These are phyloP conservation scores for Xestoiulus laeticollis DNA, from an alignment of 2,888 invertebrate species.

Conservation along the genomic window DNA sequence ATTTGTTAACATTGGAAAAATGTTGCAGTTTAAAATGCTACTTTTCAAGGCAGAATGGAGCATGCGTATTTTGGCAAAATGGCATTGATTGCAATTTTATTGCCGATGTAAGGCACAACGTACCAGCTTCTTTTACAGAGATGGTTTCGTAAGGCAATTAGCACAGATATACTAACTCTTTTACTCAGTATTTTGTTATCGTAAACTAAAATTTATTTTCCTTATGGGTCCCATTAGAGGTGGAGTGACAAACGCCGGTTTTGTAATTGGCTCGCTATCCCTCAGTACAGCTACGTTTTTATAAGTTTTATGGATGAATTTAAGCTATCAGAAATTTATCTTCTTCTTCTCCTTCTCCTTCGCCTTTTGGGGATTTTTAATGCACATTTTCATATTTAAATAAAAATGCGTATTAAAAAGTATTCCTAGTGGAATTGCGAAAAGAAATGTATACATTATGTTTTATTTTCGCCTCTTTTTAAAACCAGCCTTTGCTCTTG, in stretches of 20 bases:
- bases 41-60: not conserved
- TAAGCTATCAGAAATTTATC: not conserved
- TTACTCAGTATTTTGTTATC: constrained; percentile 7
- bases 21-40: not conserved
- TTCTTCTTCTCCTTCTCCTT: not conserved
- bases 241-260: not conserved
- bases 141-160: not conserved
- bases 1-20: not conserved
- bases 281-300: not conserved
- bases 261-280: constrained; percentile 9
- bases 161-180: not conserved
- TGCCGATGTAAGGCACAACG: not conserved
- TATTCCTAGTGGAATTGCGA: not conserved
- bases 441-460: not conserved
- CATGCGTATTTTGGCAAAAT: not conserved
- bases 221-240: not conserved
- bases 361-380: not conserved
- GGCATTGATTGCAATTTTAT: not conserved
- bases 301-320: not conserved
- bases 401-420: not conserved
- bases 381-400: not conserved
- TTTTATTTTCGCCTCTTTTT: not conserved
- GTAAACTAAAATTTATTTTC: constrained; percentile 36
- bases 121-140: not conserved
- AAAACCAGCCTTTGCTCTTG: not conserved